These are phyloP conservation scores for Stylophora pistillata DNA, from an alignment of 64 coral and sea anemone genomes.

Conservation along the genomic window DNA sequence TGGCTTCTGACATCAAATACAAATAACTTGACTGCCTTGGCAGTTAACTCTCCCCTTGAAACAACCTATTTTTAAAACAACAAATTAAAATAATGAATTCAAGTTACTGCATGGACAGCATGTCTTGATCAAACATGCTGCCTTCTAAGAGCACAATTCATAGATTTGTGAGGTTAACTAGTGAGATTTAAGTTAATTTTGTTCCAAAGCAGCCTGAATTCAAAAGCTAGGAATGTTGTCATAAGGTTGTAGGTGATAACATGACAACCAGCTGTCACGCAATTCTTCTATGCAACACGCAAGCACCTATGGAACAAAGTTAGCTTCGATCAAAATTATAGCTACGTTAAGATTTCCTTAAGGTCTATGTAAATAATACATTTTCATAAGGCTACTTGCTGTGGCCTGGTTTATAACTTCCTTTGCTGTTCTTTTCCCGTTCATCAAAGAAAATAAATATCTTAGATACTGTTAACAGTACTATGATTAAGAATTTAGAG, in stretches of 20 bases:
- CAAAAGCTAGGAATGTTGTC: not conserved
- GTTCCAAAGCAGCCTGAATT: not conserved
- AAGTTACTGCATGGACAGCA: not conserved
- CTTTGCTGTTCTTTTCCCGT: conserved; percentile 1
- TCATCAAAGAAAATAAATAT: conserved; percentile 36
- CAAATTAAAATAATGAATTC: not conserved
- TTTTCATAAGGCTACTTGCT: not conserved
- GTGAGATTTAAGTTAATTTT: not conserved
- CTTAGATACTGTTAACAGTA: not conserved
- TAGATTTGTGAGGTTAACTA: conserved; percentile 1
- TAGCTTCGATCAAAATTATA: not conserved
- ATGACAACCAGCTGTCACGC: not conserved
- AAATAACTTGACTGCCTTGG: conserved; percentile 54
- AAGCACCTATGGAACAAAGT: not conserved
- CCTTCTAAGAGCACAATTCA: not conserved
- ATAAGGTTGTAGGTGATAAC: not conserved
- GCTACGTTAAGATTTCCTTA: not conserved
- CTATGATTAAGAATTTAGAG: not conserved
- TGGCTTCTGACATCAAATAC: conserved; percentile 61
- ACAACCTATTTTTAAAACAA: conserved; percentile 3
- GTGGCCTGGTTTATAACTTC: conserved; percentile 10
- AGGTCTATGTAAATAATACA: conserved; percentile 12
- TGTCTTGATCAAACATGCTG: not conserved
- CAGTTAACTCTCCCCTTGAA: conserved; percentile 33
- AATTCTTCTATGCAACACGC: not conserved